phyloP scores from a whole-genome alignment of 2,113 vertebrate genomes.

The mouse (Mus musculus) region GRCm39 chr3:157285501-157286000 shows the following conservation, averaged over 20 bases:
- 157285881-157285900: not conserved
- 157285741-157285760: not conserved
- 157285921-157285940: conserved; percentile 54
- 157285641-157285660: not conserved
- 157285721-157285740: not conserved
- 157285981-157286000: conserved; percentile 7
- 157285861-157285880: conserved; percentile 21
- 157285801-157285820: not conserved
- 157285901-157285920: not conserved
- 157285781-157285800: not conserved
- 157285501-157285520: not conserved
- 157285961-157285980: not conserved
- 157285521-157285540: not conserved
- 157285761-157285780: not conserved
- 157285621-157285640: not conserved
- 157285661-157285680: not conserved
- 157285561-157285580: not conserved
- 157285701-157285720: conserved; percentile 55
- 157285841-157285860: not conserved
- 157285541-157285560: not conserved
- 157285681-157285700: not conserved
- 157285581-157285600: conserved; percentile 2
- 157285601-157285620: not conserved
- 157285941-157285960: not conserved
- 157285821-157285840: conserved; percentile 43